A percentile compares a stretch with the other conserved stretches of the same genome.
These are phyloP conservation scores for Acronicta psi DNA, from an alignment of 2,888 invertebrate genomes.

Conservation along the genomic window DNA sequence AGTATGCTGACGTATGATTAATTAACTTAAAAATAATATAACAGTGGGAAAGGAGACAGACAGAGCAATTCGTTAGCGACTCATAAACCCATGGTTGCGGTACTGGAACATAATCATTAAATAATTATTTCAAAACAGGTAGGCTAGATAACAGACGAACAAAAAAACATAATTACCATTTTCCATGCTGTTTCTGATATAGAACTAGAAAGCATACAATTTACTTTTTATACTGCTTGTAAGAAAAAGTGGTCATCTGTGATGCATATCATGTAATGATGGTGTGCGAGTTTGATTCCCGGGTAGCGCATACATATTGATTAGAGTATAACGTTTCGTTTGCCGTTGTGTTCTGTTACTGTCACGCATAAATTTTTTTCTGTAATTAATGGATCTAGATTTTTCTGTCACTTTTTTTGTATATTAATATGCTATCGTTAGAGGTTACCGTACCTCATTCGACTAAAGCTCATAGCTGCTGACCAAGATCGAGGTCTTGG, in stretches of 20 bases:
- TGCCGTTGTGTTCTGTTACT: conserved; percentile 60
- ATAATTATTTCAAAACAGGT: conserved; percentile 5
- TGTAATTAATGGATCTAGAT: too few species aligned
- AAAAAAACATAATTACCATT: conserved; percentile 24
- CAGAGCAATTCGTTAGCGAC: too few species aligned
- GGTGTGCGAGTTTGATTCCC: conserved; percentile 59
- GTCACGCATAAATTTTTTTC: conserved; percentile 19
- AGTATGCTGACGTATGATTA: too few species aligned
- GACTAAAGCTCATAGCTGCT: too few species aligned
- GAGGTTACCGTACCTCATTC: too few species aligned
- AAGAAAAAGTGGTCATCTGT: conserved; percentile 30
- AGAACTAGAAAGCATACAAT: conserved; percentile 44
- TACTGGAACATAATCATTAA: too few species aligned
- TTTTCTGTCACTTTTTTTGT: too few species aligned
- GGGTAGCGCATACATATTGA: conserved; percentile 60
- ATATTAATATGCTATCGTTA: too few species aligned
- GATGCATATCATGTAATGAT: conserved; percentile 48
- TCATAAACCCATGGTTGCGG: too few species aligned
- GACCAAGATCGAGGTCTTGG: too few species aligned
- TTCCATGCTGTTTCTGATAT: conserved; percentile 20
- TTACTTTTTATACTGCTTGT: conserved; percentile 23
- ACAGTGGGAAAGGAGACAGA: too few species aligned
- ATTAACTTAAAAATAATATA: too few species aligned
- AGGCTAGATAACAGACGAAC: conserved; percentile 1
- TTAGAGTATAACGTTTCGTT: conserved; percentile 55